Evolutionary conservation across 1,140 invertebrate genomes (phyloP).

Genomic region (Ips nitidus): DNA sequence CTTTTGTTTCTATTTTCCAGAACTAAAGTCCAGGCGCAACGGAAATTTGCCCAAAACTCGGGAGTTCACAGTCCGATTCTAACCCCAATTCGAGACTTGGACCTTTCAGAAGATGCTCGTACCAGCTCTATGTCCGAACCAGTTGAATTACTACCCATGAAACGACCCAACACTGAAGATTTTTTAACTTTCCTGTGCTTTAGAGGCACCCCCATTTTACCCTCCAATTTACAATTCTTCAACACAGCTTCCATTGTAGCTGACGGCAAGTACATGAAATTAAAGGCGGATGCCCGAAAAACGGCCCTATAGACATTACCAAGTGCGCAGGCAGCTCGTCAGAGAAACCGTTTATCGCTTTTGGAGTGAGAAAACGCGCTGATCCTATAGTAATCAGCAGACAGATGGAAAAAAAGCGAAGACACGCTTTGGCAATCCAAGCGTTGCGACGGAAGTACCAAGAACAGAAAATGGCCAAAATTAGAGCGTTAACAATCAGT

Average conservation of each 20-base stretch:
- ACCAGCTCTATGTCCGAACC: slow-evolving; percentile 51
- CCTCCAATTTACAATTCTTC: slow-evolving; percentile 74
- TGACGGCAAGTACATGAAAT: slow-evolving; percentile 45
- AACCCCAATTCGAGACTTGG: slow-evolving; percentile 63
- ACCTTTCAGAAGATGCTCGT: slow-evolving; percentile 54
- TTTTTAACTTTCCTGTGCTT: slow-evolving; percentile 89
- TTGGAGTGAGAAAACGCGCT: slow-evolving; percentile 58
- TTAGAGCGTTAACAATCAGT: slow-evolving; percentile 50
- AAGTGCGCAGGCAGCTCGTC: slow-evolving; percentile 42
- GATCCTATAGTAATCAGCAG: slow-evolving; percentile 53
- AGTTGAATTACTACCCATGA: slow-evolving; percentile 64
- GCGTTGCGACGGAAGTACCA: slow-evolving; percentile 67
- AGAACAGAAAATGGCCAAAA: slow-evolving; percentile 63
- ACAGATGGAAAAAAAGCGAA: slow-evolving; percentile 51
- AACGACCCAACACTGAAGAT: slow-evolving; percentile 84
- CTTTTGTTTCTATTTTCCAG: slow-evolving; percentile 54
- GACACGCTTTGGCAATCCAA: slow-evolving; percentile 55
- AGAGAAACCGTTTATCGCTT: slow-evolving; percentile 55
- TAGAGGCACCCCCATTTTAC: slow-evolving; percentile 74
- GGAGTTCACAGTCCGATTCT: slow-evolving; percentile 57
- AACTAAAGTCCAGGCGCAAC: slow-evolving; percentile 81
- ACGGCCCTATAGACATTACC: slow-evolving; percentile 45
- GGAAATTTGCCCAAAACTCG: slow-evolving; percentile 87
- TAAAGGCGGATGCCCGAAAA: slow-evolving; percentile 45
- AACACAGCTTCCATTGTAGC: slow-evolving; percentile 55